Base-by-base conservation (phyloP, 2,113 vertebrate genomes). In the Myxocyprinus asiaticus region DNA sequence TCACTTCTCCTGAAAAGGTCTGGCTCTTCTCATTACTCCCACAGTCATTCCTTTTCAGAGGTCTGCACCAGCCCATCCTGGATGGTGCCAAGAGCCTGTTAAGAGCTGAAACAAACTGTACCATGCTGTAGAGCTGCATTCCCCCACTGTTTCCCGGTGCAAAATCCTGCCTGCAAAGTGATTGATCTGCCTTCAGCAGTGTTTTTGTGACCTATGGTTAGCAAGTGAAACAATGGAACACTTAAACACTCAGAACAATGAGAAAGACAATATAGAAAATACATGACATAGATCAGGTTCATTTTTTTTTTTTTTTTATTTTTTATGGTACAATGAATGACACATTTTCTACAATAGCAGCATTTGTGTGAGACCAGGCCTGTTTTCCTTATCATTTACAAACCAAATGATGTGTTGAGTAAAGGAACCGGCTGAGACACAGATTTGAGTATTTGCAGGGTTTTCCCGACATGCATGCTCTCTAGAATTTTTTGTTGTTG, bases 1-100 rank as follows among this genome's bases (percentile, higher is more conserved):
- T 92, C 89, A 89, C 86, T 74, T 84, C 66, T 85, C 75, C 67
- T 87, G 81, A 91, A 91, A 91, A 91, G 90, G 84, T 85, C 87
- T 81, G 82, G 81, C 82, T 43, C 78, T 87, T 82, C 81, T 64
- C 81, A 83, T 81, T 79, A 75, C 85, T 84, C 85, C 84, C 85
- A 82, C 88, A 79, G 45, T 85, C 82, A 79, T 59, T 81, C 82
- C 83, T 88, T 78, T 85, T 87, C 86, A 86, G 88, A 87, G 85
- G 81, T 71, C 81, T 83, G 67, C 59, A 62, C 69, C 61, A 15
- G 62, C 62, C 66, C 81, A 88, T 63, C 85, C 85, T 88, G 82
- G 83, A 84, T 78, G 81, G 53, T 86, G 76, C 84, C 87, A 80
- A 73, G 85, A 67, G 58, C 82, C 79, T 79, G 9, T 3, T 72